Evolutionary conservation across 2,113 vertebrate species (phyloP), one percentile per base, ranked within the genome.

Genomic region (Lophura nycthemera): DNA sequence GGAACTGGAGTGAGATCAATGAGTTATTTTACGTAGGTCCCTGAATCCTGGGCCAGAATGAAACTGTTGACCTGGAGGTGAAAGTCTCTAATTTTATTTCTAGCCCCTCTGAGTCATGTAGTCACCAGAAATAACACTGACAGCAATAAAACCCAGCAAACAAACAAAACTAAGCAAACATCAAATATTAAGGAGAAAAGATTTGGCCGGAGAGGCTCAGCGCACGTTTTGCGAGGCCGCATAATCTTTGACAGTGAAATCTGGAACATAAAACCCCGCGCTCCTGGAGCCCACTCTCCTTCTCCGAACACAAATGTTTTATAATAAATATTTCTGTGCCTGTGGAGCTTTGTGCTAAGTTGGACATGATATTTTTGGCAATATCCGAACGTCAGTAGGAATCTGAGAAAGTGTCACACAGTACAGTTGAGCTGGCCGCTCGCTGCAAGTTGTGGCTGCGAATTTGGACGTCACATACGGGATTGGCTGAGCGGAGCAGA

Each of bases 101-200:
- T 19, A 83, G 92, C 93, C 93, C 78, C 89, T 90, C 67, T 94
- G 89, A 97, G 78, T 85, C 80, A 91, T 95, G 96, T 89, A 93
- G 76, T 97, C 95, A 95, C 96, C 88, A 97, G 94, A 95, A 97
- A 96, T 92, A 84, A 96, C 80, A 95, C 81, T 95, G 90, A 96
- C 94, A 96, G 85, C 78, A 94, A 95, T 82, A 95, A 95, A 93
- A 66, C 59, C 7, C 4, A 93, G 95, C 78, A 96, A 97, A 97
- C 89, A 94, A 96, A 96, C 92, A 96, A 93, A 95, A 95, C 67
- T 78, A 92, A 96, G 93, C 88, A 90, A 96, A 97, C 95, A 86
- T 89, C 83, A 96, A 93, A 92, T 88, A 93, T 72, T 56, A 71
- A 94, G 92, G 80, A 70, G 25, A 75, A 93, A 77, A 64, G 88